These are phyloP conservation scores for Trachemys scripta DNA, from an alignment of 2,113 vertebrate species.

Conservation along the genomic window DNA sequence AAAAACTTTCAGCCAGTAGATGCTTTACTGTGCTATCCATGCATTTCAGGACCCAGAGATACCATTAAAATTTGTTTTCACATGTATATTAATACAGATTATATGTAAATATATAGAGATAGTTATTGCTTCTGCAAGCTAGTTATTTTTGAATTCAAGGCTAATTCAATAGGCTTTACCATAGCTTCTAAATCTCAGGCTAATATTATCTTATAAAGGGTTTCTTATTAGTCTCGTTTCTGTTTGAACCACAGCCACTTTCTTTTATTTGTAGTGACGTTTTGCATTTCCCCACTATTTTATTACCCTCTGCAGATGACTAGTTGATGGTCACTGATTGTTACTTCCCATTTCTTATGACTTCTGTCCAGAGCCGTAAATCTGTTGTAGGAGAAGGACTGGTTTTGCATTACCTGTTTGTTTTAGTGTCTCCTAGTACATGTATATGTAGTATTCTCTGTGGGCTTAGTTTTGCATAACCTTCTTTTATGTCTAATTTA, in stretches of 20 bases:
- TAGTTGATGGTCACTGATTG: not conserved
- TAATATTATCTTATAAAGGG: not conserved
- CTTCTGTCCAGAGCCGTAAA: not conserved
- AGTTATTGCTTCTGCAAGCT: not conserved
- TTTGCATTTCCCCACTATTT: not conserved
- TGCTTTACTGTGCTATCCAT: not conserved
- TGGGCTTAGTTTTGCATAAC: not conserved
- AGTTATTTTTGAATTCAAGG: not conserved
- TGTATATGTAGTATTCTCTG: not conserved
- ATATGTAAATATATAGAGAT: not conserved
- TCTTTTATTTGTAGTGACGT: not conserved
- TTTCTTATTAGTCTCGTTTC: not conserved
- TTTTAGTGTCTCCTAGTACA: not conserved
- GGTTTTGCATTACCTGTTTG: not conserved
- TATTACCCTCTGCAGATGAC: not conserved
- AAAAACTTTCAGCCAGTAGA: not conserved
- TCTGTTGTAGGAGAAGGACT: not conserved
- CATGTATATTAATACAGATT: not conserved
- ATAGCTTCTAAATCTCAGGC: not conserved
- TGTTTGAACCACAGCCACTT: not conserved
- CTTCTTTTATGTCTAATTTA: not conserved
- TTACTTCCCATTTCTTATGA: not conserved
- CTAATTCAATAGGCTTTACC: not conserved
- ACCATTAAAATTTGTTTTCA: not conserved
- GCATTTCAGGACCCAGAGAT: not conserved